phyloP scores from a whole-genome alignment of 2,113 vertebrate species.

The Cyprinodon variegatus region DNA sequence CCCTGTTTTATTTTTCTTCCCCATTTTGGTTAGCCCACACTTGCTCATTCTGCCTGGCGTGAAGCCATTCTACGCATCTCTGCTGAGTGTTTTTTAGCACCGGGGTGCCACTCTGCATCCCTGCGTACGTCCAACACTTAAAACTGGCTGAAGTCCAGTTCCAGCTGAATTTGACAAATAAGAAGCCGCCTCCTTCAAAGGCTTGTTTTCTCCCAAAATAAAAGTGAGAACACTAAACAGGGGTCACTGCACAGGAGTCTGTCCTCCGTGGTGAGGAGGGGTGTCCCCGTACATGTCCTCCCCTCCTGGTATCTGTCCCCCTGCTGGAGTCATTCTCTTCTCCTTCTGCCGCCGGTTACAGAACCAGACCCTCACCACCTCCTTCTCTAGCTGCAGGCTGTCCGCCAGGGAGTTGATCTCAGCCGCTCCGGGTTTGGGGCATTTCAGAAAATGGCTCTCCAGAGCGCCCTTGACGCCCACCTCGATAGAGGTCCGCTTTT shows the following conservation, averaged over 20 bases:
- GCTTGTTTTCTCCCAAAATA: conserved; percentile 52
- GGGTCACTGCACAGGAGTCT: conserved; percentile 96
- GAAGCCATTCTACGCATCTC: conserved; percentile 36
- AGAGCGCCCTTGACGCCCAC: conserved; percentile 98
- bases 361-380: conserved; percentile 99
- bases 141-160: conserved; percentile 56
- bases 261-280: conserved; percentile 95
- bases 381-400: conserved; percentile 98
- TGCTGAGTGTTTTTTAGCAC: conserved; percentile 57
- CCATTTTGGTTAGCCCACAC: conserved; percentile 53
- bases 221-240: neutral
- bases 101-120: conserved; percentile 46
- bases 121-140: conserved; percentile 54
- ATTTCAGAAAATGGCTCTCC: conserved; percentile 99
- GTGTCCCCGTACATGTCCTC: conserved; percentile 99
- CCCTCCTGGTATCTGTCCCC: conserved; percentile 90
- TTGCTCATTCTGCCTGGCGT: conserved; percentile 29
- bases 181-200: conserved; percentile 51
- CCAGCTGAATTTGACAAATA: conserved; percentile 62
- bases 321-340: conserved; percentile 97
- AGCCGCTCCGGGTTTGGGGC: conserved; percentile 95
- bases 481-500: conserved; percentile 99
- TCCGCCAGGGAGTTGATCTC: conserved; percentile 97
- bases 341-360: conserved; percentile 99
- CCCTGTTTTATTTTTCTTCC: conserved; percentile 8